Evolutionary conservation across 2,113 vertebrate genomes (phyloP), one percentile per base, ranked within the genome.

Genomic region (Grammomys dolichurus): DNA sequence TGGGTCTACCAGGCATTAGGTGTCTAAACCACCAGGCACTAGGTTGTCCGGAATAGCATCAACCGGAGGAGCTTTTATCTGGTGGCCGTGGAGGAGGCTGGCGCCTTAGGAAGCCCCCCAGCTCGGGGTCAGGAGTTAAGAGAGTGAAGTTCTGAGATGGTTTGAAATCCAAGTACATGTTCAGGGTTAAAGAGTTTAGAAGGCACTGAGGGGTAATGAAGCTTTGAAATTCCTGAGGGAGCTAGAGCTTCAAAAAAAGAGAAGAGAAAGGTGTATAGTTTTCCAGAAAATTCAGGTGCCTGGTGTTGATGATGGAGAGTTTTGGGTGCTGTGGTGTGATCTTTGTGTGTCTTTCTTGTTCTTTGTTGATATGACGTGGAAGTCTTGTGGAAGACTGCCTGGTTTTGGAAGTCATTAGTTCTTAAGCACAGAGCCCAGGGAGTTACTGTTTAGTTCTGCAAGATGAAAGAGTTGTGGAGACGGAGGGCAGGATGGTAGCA

Each of bases 171-270:
- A 14, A 63, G 85, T 40, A 11, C 5, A 0, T 7, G 54, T 88
- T 95, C 89, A 82, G 89, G 86, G 60, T 7, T 54, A 69, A 56
- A 87, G 36, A 75, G 40, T 90, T 80, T 36, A 65, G 63, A 58
- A 85, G 14, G 9, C 14, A 3, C 43, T 48, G 84, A 92, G 51
- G 26, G 51, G 7, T 77, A 40, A 54, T 28, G 5, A 26, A 60
- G 48, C 48, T 93, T 89, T 31, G 33, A 70, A 69, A 51, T 60
- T 78, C 54, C 43, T 69, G 8, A 80, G 70, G 86, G 70, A 75
- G n/a, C 54, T 12, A 40, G 43, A 67, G 13, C 19, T 17, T 36
- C 43, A 33, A 63, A 63, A 63, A 63, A 24, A n/a, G 31, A 5
- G 16, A 78, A 20, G 40, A 20, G 40, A 67, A 58, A 77, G 5